phyloP scores from a whole-genome alignment of 23 tunicate species.

The Clavelina lepadiformis region DNA sequence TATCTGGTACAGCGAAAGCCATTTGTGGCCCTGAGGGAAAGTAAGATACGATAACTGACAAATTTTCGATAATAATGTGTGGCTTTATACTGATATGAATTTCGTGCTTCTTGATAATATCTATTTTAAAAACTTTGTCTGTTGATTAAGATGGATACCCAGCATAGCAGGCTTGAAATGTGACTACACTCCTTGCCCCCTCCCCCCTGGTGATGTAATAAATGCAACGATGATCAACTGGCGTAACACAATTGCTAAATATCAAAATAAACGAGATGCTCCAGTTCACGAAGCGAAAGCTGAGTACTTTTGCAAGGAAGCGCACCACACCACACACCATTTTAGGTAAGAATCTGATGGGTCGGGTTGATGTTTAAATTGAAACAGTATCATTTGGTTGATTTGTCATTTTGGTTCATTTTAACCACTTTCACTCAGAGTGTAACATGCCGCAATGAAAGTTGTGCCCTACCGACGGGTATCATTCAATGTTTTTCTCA shows the following conservation, averaged over 20 bases:
- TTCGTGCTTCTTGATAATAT: not conserved
- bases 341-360: slow-evolving; percentile 48
- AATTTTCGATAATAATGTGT: slow-evolving; percentile 8
- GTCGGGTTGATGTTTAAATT: too few species aligned
- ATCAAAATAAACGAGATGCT: not conserved
- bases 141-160: slow-evolving; percentile 47
- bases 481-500: too few species aligned
- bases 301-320: slow-evolving; percentile 21
- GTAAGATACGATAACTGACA: slow-evolving; percentile 25
- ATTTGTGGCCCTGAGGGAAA: slow-evolving; percentile 35
- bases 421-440: too few species aligned
- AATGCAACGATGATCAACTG: slow-evolving; percentile 20
- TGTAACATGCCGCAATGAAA: too few species aligned
- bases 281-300: slow-evolving; percentile 34
- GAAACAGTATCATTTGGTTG: too few species aligned
- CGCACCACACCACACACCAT: slow-evolving; percentile 16
- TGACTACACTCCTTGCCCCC: slow-evolving; percentile 30
- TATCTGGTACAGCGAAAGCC: slow-evolving; percentile 7
- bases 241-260: slow-evolving; percentile 13
- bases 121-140: not conserved
- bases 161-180: slow-evolving; percentile 14
- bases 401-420: too few species aligned
- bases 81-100: too few species aligned
- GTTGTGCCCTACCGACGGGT: too few species aligned
- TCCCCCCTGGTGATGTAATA: not conserved